Base-by-base conservation (phyloP, 2,113 vertebrate genomes). In the Protomyctophum bolini region DNA sequence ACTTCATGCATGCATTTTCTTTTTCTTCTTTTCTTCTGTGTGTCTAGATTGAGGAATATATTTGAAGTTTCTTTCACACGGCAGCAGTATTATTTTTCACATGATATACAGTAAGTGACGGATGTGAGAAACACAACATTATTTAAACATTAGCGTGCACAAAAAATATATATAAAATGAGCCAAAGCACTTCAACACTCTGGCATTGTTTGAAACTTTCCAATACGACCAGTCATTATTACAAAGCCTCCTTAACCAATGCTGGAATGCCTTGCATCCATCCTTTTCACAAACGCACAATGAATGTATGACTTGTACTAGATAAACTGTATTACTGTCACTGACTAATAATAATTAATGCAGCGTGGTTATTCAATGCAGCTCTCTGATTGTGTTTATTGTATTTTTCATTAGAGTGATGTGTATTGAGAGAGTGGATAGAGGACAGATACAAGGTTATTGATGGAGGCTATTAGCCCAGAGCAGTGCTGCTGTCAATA, bases 331-430 rank as follows among this genome's bases (percentile, higher is more conserved):
- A 80, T 84, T 87, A 88, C 76, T 81, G 84, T 80, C 90, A 84
- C 67, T 87, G 82, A 90, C 90, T 80, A 90, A 88, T 88, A 85
- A 91, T 82, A 84, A 86, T 77, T 50, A 76, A 82, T 28, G 56
- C 61, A 70, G 68, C 79, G 45, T 21, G 68, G 81, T 81, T 86
- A 84, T 87, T 87, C 87, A 84, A 88, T 86, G 85, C 68, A 70
- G 59, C 59, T 66, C 75, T 84, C 81, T 84, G 82, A 89, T 87
- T 89, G 87, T 89, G 81, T 87, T 86, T 87, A 90, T 90, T 81
- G 90, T 90, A 91, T 90, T 90, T 88, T 88, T 90, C 88, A 91
- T 91, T 86, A 90, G 84, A 82, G 73, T 72, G 85, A 89, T 84
- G 83, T 84, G 81, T 73, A 84, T 77, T 78, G 82, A 86, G 80